A percentile compares a stretch with the other conserved stretches of the same genome.
Conservation (phyloP, 2,888 invertebrate genomes). For the Ornithoptera alexandrae region DNA sequence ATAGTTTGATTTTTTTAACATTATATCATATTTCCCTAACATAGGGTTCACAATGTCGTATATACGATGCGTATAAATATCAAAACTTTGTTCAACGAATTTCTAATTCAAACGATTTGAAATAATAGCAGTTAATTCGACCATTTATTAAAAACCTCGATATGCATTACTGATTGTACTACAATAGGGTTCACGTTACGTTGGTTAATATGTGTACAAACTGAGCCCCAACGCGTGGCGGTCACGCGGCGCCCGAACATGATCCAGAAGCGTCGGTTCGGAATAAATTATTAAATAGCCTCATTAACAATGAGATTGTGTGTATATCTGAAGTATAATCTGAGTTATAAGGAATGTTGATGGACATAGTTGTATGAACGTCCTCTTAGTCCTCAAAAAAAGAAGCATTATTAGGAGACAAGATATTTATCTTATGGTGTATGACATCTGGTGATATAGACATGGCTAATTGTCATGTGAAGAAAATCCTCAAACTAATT, state of each 20-base stretch:
- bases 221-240: conserved; percentile 62
- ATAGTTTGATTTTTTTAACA: neutral
- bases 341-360: too few species aligned
- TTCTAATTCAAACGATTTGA: conserved; percentile 65
- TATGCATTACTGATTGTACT: neutral
- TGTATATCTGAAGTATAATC: too few species aligned
- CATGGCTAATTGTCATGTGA: too few species aligned
- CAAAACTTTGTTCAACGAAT: conserved; percentile 40
- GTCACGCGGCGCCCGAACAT: conserved; percentile 67
- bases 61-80: conserved; percentile 15
- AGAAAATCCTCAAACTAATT: too few species aligned
- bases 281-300: conserved; percentile 73
- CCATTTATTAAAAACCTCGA: conserved; percentile 39
- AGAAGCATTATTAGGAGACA: too few species aligned
- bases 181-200: conserved; percentile 33
- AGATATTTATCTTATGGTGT: too few species aligned
- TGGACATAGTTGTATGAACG: too few species aligned
- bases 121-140: conserved; percentile 60
- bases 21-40: neutral
- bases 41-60: conserved; percentile 32
- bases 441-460: too few species aligned
- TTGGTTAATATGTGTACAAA: conserved; percentile 53
- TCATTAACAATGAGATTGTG: conserved; percentile 52
- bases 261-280: conserved; percentile 70
- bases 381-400: too few species aligned